These are phyloP conservation scores for Pygmarrhopalites habei DNA, from an alignment of 1,140 invertebrate genomes.

Conservation along the genomic window DNA sequence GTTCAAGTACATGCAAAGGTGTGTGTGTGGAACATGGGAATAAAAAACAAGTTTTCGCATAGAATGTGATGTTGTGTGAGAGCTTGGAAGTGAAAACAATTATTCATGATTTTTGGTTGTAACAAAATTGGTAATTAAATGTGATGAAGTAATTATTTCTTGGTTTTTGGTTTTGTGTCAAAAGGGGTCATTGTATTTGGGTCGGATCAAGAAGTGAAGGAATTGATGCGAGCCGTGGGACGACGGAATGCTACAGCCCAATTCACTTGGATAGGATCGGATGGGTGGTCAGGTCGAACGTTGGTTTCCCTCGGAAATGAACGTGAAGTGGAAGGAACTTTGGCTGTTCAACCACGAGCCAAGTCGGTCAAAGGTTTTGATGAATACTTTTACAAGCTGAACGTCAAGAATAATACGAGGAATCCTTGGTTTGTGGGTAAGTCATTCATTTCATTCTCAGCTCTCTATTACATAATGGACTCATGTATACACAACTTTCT, in stretches of 20 bases:
- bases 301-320: conserved; percentile 84
- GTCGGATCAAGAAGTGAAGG: conserved; percentile 91
- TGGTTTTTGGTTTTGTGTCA: no score
- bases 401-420: conserved; percentile 73
- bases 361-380: conserved; percentile 79
- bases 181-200: conserved; percentile 91
- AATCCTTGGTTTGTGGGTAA: conserved; percentile 91
- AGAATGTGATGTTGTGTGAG: no score
- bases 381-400: conserved; percentile 77
- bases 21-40: no score
- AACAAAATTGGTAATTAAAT: neutral
- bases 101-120: neutral
- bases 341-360: conserved; percentile 83
- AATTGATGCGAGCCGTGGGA: conserved; percentile 81
- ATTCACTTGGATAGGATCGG: conserved; percentile 92
- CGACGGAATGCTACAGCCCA: conserved; percentile 76
- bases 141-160: no score
- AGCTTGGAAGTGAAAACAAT: neutral
- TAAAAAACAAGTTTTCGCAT: no score
- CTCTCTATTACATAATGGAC: no score
- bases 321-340: conserved; percentile 60
- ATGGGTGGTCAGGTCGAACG: conserved; percentile 81
- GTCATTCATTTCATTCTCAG: no score
- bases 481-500: no score
- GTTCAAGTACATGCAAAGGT: no score